Evolutionary conservation across 2,888 invertebrate genomes (phyloP).

Genomic region (Drosophila peninsularis): DNA sequence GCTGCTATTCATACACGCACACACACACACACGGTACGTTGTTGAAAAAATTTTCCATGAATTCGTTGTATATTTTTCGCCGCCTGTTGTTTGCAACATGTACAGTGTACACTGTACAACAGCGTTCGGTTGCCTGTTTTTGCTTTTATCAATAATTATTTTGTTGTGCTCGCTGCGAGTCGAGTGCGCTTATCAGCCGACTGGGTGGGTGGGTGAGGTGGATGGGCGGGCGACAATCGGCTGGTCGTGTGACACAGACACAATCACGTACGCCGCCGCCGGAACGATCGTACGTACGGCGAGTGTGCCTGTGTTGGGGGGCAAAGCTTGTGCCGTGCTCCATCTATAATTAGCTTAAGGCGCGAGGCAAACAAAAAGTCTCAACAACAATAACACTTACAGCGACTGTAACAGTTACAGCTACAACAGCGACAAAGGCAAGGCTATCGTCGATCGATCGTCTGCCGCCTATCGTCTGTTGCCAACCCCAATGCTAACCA

Average conservation of each 20-base stretch:
- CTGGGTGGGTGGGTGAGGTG: background rate
- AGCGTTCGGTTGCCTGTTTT: constrained; percentile 17
- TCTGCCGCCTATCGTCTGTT: constrained; percentile 39
- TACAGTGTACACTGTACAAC: constrained; percentile 27
- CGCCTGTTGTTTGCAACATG: constrained; percentile 53
- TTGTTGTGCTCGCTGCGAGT: constrained; percentile 72
- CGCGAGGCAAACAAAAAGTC: constrained; percentile 37
- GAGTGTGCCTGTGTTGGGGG: constrained; percentile 20
- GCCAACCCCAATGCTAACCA: constrained; percentile 63
- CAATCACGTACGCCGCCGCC: constrained; percentile 73
- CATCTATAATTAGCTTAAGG: constrained; percentile 70
- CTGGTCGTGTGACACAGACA: constrained; percentile 75
- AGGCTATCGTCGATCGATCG: constrained; percentile 32
- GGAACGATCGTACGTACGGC: constrained; percentile 18
- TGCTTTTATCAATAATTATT: constrained; percentile 79
- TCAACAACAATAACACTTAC: constrained; percentile 11
- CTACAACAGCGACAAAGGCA: constrained; percentile 33
- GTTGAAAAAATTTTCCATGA: constrained; percentile 72
- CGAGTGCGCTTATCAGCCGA: constrained; percentile 71
- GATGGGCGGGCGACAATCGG: constrained; percentile 16
- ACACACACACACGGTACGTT: constrained; percentile 30
- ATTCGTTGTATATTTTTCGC: constrained; percentile 62
- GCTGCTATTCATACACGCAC: constrained; percentile 51
- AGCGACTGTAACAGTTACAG: constrained; percentile 29
- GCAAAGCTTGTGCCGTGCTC: constrained; percentile 51